These are phyloP conservation scores for Agrilus planipennis DNA, from an alignment of 1,140 invertebrate genomes.

Conservation along the genomic window DNA sequence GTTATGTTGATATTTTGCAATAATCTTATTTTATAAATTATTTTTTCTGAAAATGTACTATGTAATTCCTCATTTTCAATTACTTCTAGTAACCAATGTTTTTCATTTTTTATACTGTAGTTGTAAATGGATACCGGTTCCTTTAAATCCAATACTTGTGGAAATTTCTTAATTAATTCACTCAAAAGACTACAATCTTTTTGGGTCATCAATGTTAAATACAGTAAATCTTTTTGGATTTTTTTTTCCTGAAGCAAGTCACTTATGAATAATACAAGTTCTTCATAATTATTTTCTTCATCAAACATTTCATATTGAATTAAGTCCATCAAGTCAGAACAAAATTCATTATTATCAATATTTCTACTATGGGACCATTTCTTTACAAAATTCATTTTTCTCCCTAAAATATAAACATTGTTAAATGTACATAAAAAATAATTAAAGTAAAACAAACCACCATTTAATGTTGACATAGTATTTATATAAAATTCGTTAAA, in stretches of 20 bases:
- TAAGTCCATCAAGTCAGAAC: background rate
- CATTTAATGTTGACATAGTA: too few relatives aligned
- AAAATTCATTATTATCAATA: too few relatives aligned
- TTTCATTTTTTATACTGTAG: conserved; percentile 23
- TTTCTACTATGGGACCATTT: too few relatives aligned
- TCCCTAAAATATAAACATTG: too few relatives aligned
- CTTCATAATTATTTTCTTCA: background rate
- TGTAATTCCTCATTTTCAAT: conserved; percentile 12
- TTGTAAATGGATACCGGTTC: conserved; percentile 21
- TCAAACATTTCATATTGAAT: background rate
- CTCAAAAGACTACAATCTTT: conserved; percentile 19
- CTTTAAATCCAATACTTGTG: conserved; percentile 15
- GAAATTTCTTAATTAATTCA: conserved; percentile 14
- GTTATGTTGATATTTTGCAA: background rate
- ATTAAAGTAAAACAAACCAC: too few relatives aligned
- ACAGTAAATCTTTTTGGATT: conserved; percentile 22
- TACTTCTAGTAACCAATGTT: conserved; percentile 27
- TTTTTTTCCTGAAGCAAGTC: conserved; percentile 10
- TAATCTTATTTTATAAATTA: background rate
- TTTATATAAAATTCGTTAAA: too few relatives aligned
- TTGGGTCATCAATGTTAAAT: conserved; percentile 20
- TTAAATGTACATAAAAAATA: too few relatives aligned
- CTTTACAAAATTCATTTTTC: too few relatives aligned
- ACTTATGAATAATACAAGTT: conserved; percentile 6
- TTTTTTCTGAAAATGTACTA: conserved; percentile 5